Base-by-base conservation (phyloP, 2,113 vertebrate genomes). In the Nycticryphes semicollaris region DNA sequence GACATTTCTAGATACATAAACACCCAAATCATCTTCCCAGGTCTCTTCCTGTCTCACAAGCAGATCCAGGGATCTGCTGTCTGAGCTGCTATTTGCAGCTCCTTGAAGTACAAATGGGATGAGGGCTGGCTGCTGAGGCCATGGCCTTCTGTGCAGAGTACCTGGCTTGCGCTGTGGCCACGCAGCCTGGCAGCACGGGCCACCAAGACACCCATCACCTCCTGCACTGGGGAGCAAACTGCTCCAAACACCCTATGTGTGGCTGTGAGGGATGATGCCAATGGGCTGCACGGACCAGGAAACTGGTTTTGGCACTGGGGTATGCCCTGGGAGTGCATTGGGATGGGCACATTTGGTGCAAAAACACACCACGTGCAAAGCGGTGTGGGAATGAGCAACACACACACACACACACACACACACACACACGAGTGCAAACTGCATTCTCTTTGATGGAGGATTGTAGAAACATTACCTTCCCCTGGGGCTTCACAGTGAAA, bases 391-490 rank as follows among this genome's bases (percentile, higher is more conserved):
- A 64, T 0, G 23, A 73, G 33, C 73, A n/a, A 18, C 45, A 47
- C 45, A 47, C 51, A 56, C 31, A 2, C 3, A 1, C 35, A 13
- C 53, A 8, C 47, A 39, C 47, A 13, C 28, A 37, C 64, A 18
- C 45, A 47, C 45, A 47, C 51, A 56, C 31, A 2, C 3, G 10
- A 3, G 24, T 60, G 74, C 62, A 84, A 88, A 35, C 50, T 14
- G n/a, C 72, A 1, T 59, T 81, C 59, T 54, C 78, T 93, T 93
- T 96, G 94, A 80, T 78, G 72, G 77, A 87, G 81, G 73, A 45
- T 7, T 91, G 86, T 22, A 41, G 93, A 92, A 95, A 97, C 77
- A 14, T 70, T 80, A 84, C 94, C 90, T 89, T 94, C 87, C 92
- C 94, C 73, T 5, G 43, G 68, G 94, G 89, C 77, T 85, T 68